Evolutionary conservation across 1,140 invertebrate species (phyloP).

Genomic region (Dinoponera quadriceps): DNA sequence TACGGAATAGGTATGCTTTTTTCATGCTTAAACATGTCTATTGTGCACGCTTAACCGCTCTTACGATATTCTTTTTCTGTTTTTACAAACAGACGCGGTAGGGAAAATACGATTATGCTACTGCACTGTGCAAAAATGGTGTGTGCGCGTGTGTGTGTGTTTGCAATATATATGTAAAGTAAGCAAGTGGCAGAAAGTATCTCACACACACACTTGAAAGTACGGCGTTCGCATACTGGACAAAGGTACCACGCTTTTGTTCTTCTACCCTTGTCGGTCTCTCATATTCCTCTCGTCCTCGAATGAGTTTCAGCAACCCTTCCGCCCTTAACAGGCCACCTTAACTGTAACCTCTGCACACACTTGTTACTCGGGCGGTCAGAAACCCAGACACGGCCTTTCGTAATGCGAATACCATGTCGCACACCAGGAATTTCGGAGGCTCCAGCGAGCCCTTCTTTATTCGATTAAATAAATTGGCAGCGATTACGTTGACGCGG

Average conservation of each 20-base stretch:
- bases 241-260: constrained; percentile 47
- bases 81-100: background rate
- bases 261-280: constrained; percentile 41
- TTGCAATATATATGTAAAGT: constrained; percentile 45
- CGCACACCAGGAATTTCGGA: constrained; percentile 71
- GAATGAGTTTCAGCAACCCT: constrained; percentile 63
- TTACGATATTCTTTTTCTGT: background rate
- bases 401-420: constrained; percentile 80
- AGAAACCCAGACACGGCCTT: constrained; percentile 54
- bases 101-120: background rate
- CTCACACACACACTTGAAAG: constrained; percentile 33
- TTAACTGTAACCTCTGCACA: constrained; percentile 65
- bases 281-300: constrained; percentile 60
- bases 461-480: constrained; percentile 81
- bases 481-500: constrained; percentile 73
- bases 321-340: constrained; percentile 64
- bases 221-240: background rate
- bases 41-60: background rate
- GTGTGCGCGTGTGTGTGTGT: background rate
- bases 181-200: constrained; percentile 27
- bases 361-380: constrained; percentile 60
- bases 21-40: background rate
- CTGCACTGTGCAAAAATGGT: background rate
- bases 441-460: constrained; percentile 68
- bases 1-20: background rate